phyloP scores from a whole-genome alignment of 2,888 invertebrate genomes.

The Melieria picta region DNA sequence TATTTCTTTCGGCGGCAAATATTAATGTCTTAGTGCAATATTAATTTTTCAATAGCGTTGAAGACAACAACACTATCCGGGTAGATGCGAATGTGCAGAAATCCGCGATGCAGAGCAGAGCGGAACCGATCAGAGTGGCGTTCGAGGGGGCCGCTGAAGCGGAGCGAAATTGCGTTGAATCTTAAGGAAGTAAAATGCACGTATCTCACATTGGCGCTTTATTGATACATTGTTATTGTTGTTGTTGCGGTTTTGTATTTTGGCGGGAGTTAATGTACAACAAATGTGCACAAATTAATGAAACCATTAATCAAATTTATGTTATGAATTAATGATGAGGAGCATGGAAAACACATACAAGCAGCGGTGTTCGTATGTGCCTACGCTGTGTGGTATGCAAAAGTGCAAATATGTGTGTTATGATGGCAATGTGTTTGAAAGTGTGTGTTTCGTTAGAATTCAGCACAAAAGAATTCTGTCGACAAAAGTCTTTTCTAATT shows the following conservation, averaged over 20 bases:
- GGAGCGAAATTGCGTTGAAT: not conserved
- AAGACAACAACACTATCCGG: not conserved
- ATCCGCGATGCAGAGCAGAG: not conserved
- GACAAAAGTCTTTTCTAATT: too few species aligned
- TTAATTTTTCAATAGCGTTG: not conserved
- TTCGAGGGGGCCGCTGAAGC: too few species aligned
- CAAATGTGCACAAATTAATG: slow-evolving; percentile 32
- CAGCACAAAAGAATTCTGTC: too few species aligned
- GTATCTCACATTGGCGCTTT: not conserved
- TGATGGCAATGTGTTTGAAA: too few species aligned
- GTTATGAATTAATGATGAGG: not conserved
- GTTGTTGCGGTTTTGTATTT: slow-evolving; percentile 11
- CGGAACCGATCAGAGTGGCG: not conserved
- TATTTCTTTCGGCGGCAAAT: not conserved
- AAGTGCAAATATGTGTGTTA: too few species aligned
- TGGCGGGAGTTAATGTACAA: slow-evolving; percentile 20
- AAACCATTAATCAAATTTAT: slow-evolving; percentile 30
- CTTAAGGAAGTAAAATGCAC: not conserved
- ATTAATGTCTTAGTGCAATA: not conserved
- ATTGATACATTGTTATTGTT: not conserved
- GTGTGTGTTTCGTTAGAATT: too few species aligned
- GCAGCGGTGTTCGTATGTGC: too few species aligned
- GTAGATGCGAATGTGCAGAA: not conserved
- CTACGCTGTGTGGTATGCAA: too few species aligned
- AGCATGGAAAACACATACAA: not conserved